phyloP scores from a whole-genome alignment of 2,888 invertebrate species.

The Mythimna impura region DNA sequence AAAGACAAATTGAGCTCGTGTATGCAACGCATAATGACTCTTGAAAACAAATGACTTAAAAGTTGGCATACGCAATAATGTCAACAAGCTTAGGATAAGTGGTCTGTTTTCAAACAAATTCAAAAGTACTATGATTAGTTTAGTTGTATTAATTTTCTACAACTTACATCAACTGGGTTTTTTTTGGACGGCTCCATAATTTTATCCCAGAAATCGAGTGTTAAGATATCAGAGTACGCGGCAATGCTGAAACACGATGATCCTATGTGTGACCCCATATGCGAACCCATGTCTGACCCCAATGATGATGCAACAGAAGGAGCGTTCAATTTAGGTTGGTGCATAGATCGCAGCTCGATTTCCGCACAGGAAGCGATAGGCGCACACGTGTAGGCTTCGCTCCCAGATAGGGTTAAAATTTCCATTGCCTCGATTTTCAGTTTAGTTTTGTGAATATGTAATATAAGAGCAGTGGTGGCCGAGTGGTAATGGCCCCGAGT shows the following conservation, averaged over 20 bases:
- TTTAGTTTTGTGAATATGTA: constrained; percentile 2
- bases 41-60: too few species aligned
- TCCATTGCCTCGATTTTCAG: neutral
- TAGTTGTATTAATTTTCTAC: too few species aligned
- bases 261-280: neutral
- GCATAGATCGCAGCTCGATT: constrained; percentile 29
- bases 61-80: too few species aligned
- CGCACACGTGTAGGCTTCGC: constrained; percentile 1
- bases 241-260: neutral
- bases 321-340: constrained; percentile 16
- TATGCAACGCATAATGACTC: too few species aligned
- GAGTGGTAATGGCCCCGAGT: too few species aligned
- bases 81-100: too few species aligned
- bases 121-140: too few species aligned
- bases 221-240: neutral
- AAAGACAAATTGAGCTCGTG: too few species aligned
- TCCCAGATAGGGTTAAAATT: constrained; percentile 3
- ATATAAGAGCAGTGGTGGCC: too few species aligned
- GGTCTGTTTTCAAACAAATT: too few species aligned
- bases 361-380: constrained; percentile 29
- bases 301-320: constrained; percentile 6
- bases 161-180: too few species aligned
- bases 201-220: neutral
- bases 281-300: neutral
- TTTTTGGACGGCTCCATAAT: neutral